Evolutionary conservation across 2,113 vertebrate species (phyloP).

Genomic region (Talpa occidentalis): DNA sequence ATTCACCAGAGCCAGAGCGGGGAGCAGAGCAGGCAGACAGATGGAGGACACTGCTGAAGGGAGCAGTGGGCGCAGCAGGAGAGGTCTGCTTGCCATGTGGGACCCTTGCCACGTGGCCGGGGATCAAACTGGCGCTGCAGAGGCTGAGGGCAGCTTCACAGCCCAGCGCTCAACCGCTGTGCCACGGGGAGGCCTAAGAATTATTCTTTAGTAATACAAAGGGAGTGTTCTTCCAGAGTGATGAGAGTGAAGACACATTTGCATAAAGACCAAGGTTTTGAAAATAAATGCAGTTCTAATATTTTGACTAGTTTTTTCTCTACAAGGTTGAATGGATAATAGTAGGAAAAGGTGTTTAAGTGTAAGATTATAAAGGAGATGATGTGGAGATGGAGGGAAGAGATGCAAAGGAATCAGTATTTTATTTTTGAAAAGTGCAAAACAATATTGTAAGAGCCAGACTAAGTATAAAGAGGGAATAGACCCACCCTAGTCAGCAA

Average conservation of each 20-base stretch:
- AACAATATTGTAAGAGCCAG: background rate
- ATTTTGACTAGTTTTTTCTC: background rate
- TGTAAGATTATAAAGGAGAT: background rate
- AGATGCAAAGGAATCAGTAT: background rate
- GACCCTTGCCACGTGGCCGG: no score
- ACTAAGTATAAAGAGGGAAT: background rate
- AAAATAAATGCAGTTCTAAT: background rate
- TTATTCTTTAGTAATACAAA: background rate
- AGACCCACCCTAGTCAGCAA: background rate
- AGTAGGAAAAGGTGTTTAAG: background rate
- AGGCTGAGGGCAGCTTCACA: no score
- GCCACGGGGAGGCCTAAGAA: no score
- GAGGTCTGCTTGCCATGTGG: no score
- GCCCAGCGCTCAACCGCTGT: no score
- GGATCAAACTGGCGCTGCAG: no score
- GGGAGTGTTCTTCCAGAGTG: background rate
- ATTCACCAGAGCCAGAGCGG: no score
- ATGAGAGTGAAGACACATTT: background rate
- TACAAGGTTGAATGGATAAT: background rate
- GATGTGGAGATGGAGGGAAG: background rate
- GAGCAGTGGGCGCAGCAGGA: no score
- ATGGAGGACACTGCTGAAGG: no score
- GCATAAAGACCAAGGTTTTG: background rate
- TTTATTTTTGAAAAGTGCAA: background rate
- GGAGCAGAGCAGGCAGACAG: no score